phyloP scores from a whole-genome alignment of 2,113 vertebrate species.

The Semnornis frantzii region DNA sequence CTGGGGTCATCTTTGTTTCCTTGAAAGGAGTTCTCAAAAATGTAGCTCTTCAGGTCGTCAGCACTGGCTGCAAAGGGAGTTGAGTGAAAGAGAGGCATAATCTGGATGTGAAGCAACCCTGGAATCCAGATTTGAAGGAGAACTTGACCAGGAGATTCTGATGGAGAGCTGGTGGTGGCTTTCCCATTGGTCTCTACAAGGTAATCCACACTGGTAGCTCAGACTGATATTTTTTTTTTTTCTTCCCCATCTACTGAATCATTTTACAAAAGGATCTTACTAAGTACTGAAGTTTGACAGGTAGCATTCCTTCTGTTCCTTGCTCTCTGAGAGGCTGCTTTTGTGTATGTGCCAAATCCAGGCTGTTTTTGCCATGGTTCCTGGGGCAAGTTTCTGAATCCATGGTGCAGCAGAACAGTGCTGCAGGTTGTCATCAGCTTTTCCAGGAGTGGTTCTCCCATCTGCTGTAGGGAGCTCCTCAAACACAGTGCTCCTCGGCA shows the following conservation, averaged over 20 bases:
- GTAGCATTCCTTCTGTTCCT: not conserved
- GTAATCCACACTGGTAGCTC: not conserved
- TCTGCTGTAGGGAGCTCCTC: not conserved
- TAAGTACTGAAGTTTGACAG: not conserved
- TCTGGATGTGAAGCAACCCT: not conserved
- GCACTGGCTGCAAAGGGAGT: not conserved
- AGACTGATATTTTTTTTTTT: not conserved
- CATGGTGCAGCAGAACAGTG: not conserved
- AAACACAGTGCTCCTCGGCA: not conserved
- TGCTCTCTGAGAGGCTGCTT: not conserved
- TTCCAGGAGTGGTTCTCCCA: not conserved
- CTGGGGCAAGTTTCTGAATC: not conserved
- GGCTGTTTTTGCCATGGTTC: not conserved
- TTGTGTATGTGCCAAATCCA: not conserved
- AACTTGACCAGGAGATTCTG: not conserved
- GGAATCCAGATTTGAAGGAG: not conserved
- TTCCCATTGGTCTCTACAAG: not conserved
- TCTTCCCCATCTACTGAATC: not conserved
- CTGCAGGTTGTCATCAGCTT: not conserved
- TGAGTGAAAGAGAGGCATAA: accelerated
- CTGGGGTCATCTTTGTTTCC: not conserved
- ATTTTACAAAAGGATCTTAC: not conserved
- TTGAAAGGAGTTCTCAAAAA: not conserved
- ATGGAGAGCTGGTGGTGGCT: not conserved
- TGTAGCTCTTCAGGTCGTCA: accelerated